Evolutionary conservation across 2,113 vertebrate species (phyloP).

Genomic region (Sceloporus undulatus): DNA sequence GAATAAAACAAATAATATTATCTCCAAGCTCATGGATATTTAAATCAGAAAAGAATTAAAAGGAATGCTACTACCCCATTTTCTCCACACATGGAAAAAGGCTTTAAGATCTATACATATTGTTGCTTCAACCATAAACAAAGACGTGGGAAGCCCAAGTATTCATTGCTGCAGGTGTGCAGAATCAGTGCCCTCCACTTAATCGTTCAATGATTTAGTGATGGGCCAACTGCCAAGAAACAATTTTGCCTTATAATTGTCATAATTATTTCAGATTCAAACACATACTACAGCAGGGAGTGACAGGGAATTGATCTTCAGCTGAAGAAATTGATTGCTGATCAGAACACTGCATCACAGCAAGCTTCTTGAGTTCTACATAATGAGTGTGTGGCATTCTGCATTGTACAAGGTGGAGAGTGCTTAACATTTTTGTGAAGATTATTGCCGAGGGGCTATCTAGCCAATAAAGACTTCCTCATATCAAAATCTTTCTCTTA

Average conservation of each 20-base stretch:
- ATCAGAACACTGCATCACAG: constrained; percentile 35
- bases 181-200: constrained; percentile 15
- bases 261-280: constrained; percentile 39
- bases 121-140: constrained; percentile 17
- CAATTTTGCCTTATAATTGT: constrained; percentile 32
- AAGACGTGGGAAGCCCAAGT: constrained; percentile 1
- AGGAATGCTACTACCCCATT: background rate
- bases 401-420: constrained; percentile 1
- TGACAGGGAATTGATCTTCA: constrained; percentile 36
- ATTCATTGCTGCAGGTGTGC: constrained; percentile 27
- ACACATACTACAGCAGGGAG: background rate
- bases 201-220: constrained; percentile 36
- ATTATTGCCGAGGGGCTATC: constrained; percentile 11
- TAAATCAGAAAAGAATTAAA: background rate
- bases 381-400: constrained; percentile 10
- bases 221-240: constrained; percentile 24
- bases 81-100: background rate
- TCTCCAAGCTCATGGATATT: background rate
- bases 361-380: constrained; percentile 33
- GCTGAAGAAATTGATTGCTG: constrained; percentile 15
- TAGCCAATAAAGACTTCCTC: constrained; percentile 6
- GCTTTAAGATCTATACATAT: background rate
- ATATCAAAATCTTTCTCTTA: constrained; percentile 10
- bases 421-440: constrained; percentile 22
- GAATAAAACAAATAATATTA: constrained; percentile 28